Percentiles rank a stretch among this genome's conserved stretches.
Evolutionary conservation across 2,113 vertebrate species (phyloP).

Genomic region (Pachycephala philippinensis): DNA sequence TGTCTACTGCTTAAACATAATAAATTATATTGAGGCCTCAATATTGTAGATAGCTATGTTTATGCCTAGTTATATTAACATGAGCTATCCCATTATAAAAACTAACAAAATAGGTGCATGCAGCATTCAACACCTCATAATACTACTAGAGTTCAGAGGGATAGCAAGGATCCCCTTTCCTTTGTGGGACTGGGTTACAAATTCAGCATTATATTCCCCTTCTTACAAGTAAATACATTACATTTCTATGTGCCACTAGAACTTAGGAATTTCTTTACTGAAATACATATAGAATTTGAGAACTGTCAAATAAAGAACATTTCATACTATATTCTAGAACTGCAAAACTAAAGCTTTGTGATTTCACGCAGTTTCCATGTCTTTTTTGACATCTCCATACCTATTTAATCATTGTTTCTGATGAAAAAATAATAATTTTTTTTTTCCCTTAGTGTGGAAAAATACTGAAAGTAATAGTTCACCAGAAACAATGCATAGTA

Average conservation of each 20-base stretch:
- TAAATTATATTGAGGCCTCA: background rate
- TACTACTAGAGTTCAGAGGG: background rate
- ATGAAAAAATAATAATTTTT: background rate
- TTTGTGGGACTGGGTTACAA: background rate
- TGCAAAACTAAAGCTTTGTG: background rate
- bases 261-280: background rate
- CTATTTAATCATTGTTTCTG: background rate
- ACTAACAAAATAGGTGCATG: background rate
- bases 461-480: background rate
- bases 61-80: background rate
- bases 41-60: background rate
- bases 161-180: background rate
- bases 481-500: background rate
- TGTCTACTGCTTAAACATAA: background rate
- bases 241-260: background rate
- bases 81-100: background rate
- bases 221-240: background rate
- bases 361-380: background rate
- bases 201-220: background rate
- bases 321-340: background rate
- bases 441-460: background rate
- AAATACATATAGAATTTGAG: background rate
- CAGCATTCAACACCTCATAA: background rate
- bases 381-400: background rate
- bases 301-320: background rate